Base-by-base conservation (phyloP, 2,797 vertebrate species). In the Protosalanx chinensis region DNA sequence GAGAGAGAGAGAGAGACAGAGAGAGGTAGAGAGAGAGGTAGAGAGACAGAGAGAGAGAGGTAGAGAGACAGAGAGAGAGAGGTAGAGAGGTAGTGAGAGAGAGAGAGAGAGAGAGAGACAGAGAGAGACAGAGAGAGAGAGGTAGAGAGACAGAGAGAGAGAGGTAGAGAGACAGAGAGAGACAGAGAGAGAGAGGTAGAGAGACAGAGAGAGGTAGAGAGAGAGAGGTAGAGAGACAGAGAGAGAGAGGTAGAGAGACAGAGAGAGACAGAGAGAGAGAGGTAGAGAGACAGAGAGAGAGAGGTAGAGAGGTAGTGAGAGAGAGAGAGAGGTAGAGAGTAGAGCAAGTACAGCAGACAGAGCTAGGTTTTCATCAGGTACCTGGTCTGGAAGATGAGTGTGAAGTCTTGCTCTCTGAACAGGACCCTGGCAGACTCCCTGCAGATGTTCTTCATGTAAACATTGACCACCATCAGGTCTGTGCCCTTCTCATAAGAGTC, bases 351-450 rank as follows among this genome's bases (percentile, higher is more conserved):
- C n/a, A n/a, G n/a, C n/a, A 61, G 12, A 53, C 1, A 41, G 6
- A 57, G 1, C 5, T n/a, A 18, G 53, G 18, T 27, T 27, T 27
- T 56, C 53, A 53, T 53, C 57, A 27, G 23, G 23, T 83, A 99
- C 98, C 96, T 97, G 0, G 96, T 98, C 91, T 96, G 96, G 84
- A 99, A 99, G 83, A 99, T 92, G 64, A 99, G 92, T 0, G 95
- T 99, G 89, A 98, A 99, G 87, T 98, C 97, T 78, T 98, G 97
- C 57, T 99, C 97, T 81, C 97, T 96, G 89, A 99, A 99, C 35
- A 99, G 91, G 81, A 98, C 97, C 74, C 91, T 93, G 70, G 95
- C 95, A 0, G 88, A 92, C 68, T 95, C 93, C 84, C 94, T 94
- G 88, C 93, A 90, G 86, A 98, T 94, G 77, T 94, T 95, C 84